Evolutionary conservation across 2,113 vertebrate genomes (phyloP), one percentile per base, ranked within the genome.

Genomic region (Poeciliopsis occidentalis): DNA sequence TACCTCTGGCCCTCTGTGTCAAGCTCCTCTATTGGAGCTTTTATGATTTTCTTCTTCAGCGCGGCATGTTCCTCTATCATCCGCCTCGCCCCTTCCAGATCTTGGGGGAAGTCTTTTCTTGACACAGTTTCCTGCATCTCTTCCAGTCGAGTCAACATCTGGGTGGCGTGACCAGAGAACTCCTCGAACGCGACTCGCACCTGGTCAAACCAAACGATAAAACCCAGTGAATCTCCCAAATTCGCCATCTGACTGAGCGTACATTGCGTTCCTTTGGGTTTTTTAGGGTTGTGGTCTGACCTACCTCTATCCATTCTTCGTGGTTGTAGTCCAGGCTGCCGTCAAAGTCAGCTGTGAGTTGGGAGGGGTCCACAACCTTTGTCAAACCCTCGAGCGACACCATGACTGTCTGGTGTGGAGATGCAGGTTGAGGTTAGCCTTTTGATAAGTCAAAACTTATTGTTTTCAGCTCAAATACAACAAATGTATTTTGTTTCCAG

Each of bases 301-400:
- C 47, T 31, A 93, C 92, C 92, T 99, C 97, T 73, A 99, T 99
- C 98, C 98, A 99, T 73, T 99, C 98, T 67, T 99, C 98, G 0
- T 99, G 98, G 94, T 99, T 99, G 91, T 99, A 99, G 64, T 98
- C 98, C 92, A 99, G 94, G 89, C 97, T 98, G 91, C 98, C 98
- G 39, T 99, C 98, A 29, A 99, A 99, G 94, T 99, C 98, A 0
- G 97, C 92, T 0, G 98, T 99, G 83, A 99, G 95, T 92, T 99
- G 98, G 85, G 98, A 99, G 75, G 98, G 97, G 92, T 99, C 98
- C 82, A 99, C 98, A 77, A 99, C 96, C 94, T 99, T 99, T 83
- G 97, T 97, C 83, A 99, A 96, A 92, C 98, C 98, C 94, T 99
- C 98, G 87, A 99, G 91, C 82, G 98, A 99, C 90, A 99, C 98